phyloP scores from a whole-genome alignment of 1,140 invertebrate species.

The Camponotus pennsylvanicus region DNA sequence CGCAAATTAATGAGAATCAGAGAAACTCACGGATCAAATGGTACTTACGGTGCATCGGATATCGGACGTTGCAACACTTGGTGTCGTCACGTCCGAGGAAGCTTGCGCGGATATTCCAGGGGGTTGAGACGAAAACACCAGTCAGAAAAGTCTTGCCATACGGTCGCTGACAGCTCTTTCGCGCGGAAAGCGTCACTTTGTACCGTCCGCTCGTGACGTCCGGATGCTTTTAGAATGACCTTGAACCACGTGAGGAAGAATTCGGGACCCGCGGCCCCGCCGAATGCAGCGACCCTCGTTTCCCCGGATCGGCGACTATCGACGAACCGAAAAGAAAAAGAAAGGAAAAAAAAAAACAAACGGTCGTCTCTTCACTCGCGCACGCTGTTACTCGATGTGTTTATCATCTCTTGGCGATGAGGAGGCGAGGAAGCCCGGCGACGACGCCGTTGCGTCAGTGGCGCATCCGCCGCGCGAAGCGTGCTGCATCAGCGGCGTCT shows the following conservation, averaged over 20 bases:
- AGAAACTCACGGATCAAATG: background rate
- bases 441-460: slow-evolving; percentile 28
- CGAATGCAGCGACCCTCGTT: background rate
- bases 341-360: background rate
- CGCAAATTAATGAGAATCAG: no score
- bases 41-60: slow-evolving; percentile 35
- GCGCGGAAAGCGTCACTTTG: slow-evolving; percentile 29
- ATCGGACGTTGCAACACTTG: background rate
- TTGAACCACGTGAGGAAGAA: slow-evolving; percentile 69
- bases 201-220: slow-evolving; percentile 50
- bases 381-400: slow-evolving; percentile 77
- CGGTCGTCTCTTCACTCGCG: slow-evolving; percentile 51
- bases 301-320: no score
- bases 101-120: no score
- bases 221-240: slow-evolving; percentile 72
- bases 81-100: background rate
- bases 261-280: slow-evolving; percentile 30
- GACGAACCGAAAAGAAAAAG: no score
- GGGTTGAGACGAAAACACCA: background rate
- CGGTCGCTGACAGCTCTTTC: slow-evolving; percentile 40
- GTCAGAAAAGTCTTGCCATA: background rate
- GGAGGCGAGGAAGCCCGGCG: background rate
- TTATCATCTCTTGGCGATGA: slow-evolving; percentile 62
- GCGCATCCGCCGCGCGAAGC: background rate
- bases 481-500: slow-evolving; percentile 6